Percentiles rank a stretch among this genome's conserved stretches.
phyloP scores from a whole-genome alignment of 2,888 invertebrate genomes.

The Lagria hirta region DNA sequence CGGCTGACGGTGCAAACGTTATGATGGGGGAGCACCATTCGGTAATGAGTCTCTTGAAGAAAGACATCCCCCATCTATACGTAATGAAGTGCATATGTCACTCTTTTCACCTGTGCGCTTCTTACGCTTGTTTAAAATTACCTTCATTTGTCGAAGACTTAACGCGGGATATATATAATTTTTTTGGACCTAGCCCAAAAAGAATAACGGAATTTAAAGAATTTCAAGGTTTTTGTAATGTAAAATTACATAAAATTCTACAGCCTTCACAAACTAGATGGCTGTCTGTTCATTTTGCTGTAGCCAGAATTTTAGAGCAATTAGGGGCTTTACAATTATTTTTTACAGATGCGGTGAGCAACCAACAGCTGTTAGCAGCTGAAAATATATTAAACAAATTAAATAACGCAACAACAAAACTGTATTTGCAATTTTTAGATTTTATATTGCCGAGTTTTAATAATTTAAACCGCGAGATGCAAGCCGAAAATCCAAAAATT shows the following conservation, averaged over 20 bases:
- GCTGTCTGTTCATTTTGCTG: constrained; percentile 22
- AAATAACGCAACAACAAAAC: constrained; percentile 14
- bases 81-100: constrained; percentile 39
- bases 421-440: constrained; percentile 25
- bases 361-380: constrained; percentile 14
- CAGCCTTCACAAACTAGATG: constrained; percentile 28
- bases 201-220: constrained; percentile 21
- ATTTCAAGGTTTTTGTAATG: constrained; percentile 27
- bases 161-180: constrained; percentile 34
- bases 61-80: constrained; percentile 29
- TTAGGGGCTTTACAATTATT: constrained; percentile 23
- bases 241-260: constrained; percentile 29
- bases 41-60: constrained; percentile 18
- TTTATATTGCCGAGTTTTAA: constrained; percentile 21
- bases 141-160: constrained; percentile 34
- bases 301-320: constrained; percentile 28
- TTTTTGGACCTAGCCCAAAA: constrained; percentile 34
- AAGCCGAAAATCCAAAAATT: constrained; percentile 16
- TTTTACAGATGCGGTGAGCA: constrained; percentile 22
- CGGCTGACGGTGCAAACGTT: constrained; percentile 21
- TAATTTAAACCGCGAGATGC: constrained; percentile 23
- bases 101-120: constrained; percentile 37
- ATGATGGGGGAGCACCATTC: constrained; percentile 28
- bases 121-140: constrained; percentile 36
- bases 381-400: constrained; percentile 12